Conservation (phyloP, 2,113 vertebrate species). For the Larimichthys polyactis region DNA sequence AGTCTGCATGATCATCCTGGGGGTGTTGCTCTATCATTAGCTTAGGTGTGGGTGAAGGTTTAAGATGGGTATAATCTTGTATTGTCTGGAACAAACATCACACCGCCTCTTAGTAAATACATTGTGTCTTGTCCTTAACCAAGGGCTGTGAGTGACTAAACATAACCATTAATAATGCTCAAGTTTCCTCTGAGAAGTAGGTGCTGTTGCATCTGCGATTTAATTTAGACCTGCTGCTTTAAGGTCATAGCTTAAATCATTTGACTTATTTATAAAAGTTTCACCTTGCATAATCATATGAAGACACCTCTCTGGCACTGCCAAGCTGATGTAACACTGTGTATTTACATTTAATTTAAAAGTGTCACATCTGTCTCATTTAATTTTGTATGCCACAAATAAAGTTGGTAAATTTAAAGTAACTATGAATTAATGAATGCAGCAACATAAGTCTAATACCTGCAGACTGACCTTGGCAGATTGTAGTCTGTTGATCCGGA, state of each 20-base stretch:
- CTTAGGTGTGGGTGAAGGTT: slow-evolving; percentile 12
- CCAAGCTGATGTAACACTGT: not conserved
- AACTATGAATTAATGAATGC: not conserved
- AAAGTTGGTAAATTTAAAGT: not conserved
- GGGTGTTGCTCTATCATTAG: slow-evolving; percentile 21
- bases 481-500: not conserved
- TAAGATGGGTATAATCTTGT: not conserved
- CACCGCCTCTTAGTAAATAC: not conserved
- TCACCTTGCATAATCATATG: not conserved
- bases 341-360: not conserved
- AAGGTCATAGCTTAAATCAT: not conserved
- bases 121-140: not conserved
- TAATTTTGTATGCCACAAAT: not conserved
- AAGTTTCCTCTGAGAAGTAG: not conserved
- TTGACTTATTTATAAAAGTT: not conserved
- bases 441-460: not conserved
- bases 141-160: not conserved
- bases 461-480: not conserved
- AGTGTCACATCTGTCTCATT: not conserved
- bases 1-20: not conserved
- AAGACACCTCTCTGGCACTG: not conserved
- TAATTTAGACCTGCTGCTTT: not conserved
- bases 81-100: not conserved
- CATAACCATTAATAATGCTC: not conserved
- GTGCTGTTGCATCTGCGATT: not conserved